phyloP scores from a whole-genome alignment of 2,113 vertebrate genomes.

The Abramis brama region DNA sequence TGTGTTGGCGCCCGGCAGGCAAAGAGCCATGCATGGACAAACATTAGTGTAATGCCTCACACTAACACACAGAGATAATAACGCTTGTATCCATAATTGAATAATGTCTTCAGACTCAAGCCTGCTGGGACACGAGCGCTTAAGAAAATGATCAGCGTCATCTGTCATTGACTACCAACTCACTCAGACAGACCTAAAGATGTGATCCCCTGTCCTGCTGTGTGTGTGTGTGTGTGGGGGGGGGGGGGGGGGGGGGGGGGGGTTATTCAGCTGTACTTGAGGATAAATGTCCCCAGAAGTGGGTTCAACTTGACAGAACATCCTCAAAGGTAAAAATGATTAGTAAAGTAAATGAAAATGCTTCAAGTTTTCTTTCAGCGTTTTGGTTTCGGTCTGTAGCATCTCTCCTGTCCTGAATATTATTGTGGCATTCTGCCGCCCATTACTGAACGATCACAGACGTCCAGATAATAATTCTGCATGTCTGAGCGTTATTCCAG shows the following conservation, averaged over 20 bases:
- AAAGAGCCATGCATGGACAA: constrained; percentile 55
- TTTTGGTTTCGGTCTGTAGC: too few relatives aligned
- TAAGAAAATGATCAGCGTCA: constrained; percentile 59
- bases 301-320: neutral
- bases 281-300: neutral
- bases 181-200: constrained; percentile 48
- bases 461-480: neutral
- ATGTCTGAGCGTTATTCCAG: neutral
- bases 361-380: neutral
- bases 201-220: constrained; percentile 51
- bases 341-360: neutral
- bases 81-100: constrained; percentile 58
- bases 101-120: constrained; percentile 52
- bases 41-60: constrained; percentile 60
- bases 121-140: constrained; percentile 57
- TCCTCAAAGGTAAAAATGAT: neutral
- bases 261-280: constrained; percentile 11
- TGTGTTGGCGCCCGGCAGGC: constrained; percentile 38
- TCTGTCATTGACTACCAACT: constrained; percentile 60
- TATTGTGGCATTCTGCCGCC: neutral
- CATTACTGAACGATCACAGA: neutral
- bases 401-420: neutral
- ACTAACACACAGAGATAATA: constrained; percentile 56
- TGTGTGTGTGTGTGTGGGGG: constrained; percentile 31
- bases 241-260: constrained; percentile 6